Percentiles rank a stretch among this genome's conserved stretches.
Evolutionary conservation across 2,888 invertebrate species (phyloP).

Genomic region (Mesodorylaimus sp.): DNA sequence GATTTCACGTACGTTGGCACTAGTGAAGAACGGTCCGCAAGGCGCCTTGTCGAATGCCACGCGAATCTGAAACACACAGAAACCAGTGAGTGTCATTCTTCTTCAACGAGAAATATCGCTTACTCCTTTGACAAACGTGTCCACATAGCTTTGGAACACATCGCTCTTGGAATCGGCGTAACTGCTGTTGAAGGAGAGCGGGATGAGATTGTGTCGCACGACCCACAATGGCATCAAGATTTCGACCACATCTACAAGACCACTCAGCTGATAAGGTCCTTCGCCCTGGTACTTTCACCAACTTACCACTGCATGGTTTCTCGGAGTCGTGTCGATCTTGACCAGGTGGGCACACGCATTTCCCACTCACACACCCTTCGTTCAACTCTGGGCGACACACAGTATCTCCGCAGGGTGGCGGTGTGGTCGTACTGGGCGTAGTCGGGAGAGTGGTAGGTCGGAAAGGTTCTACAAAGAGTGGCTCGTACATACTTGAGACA

Average conservation of each 20-base stretch:
- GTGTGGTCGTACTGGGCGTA: neutral
- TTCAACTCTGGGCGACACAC: neutral
- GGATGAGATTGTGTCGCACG: slow-evolving; percentile 18
- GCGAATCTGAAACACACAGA: slow-evolving; percentile 10
- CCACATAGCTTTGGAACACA: slow-evolving; percentile 15
- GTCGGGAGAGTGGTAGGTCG: neutral
- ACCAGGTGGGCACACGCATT: slow-evolving; percentile 24
- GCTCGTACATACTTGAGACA: too few species aligned
- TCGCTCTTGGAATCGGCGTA: slow-evolving; percentile 20
- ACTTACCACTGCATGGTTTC: slow-evolving; percentile 16
- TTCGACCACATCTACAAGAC: slow-evolving; percentile 11
- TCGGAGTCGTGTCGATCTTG: slow-evolving; percentile 18
- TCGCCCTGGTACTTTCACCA: too few species aligned
- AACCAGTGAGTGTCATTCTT: too few species aligned
- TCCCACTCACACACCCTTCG: slow-evolving; percentile 21
- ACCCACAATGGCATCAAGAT: slow-evolving; percentile 22
- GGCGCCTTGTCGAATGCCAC: slow-evolving; percentile 18
- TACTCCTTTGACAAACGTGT: too few species aligned
- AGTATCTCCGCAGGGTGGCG: neutral
- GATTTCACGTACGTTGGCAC: slow-evolving; percentile 23
- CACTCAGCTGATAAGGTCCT: too few species aligned
- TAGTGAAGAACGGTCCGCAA: slow-evolving; percentile 17
- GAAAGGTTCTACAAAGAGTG: too few species aligned
- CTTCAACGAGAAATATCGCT: too few species aligned
- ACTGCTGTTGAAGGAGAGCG: slow-evolving; percentile 20